Evolutionary conservation across 2,113 vertebrate genomes (phyloP).

Genomic region (Camarhynchus parvulus): DNA sequence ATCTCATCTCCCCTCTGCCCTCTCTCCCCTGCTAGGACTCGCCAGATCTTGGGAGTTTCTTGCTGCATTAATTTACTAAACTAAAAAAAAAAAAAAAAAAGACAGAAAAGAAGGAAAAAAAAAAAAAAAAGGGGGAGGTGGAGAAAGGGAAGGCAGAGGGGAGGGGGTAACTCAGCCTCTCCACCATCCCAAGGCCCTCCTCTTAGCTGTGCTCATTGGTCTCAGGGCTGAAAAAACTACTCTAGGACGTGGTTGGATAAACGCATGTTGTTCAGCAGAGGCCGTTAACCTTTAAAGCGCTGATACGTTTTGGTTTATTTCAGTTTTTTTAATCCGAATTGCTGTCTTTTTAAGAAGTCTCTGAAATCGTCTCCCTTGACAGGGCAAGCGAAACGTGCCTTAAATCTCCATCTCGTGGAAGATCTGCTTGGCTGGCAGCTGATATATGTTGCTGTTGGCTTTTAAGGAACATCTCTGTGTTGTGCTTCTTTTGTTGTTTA

Average conservation of each 20-base stretch:
- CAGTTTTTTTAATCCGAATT: not conserved
- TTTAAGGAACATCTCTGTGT: not conserved
- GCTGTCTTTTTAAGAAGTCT: constrained; percentile 54
- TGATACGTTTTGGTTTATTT: constrained; percentile 45
- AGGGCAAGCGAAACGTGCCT: not conserved
- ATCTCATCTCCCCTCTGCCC: constrained; percentile 75
- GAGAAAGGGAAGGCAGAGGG: constrained; percentile 46
- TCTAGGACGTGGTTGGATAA: constrained; percentile 73
- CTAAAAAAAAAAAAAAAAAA: constrained; percentile 72
- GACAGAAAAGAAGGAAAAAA: not conserved
- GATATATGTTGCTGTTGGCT: not conserved
- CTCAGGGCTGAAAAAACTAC: constrained; percentile 60
- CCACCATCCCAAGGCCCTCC: constrained; percentile 84
- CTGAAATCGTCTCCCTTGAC: constrained; percentile 22
- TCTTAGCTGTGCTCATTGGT: constrained; percentile 83
- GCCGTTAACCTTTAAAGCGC: constrained; percentile 74
- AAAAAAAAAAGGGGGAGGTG: not conserved
- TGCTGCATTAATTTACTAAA: constrained; percentile 99
- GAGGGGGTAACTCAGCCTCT: constrained; percentile 70
- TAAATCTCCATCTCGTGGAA: constrained; percentile 28
- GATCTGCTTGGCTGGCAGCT: not conserved
- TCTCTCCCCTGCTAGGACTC: constrained; percentile 64
- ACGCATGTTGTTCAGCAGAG: constrained; percentile 70
- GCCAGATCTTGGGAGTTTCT: constrained; percentile 82
- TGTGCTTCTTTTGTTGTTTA: not conserved